A percentile compares a stretch with the other conserved stretches of the same genome.
These are phyloP conservation scores for Oncorhynchus masou DNA, from an alignment of 2,113 vertebrate species.

Conservation along the genomic window DNA sequence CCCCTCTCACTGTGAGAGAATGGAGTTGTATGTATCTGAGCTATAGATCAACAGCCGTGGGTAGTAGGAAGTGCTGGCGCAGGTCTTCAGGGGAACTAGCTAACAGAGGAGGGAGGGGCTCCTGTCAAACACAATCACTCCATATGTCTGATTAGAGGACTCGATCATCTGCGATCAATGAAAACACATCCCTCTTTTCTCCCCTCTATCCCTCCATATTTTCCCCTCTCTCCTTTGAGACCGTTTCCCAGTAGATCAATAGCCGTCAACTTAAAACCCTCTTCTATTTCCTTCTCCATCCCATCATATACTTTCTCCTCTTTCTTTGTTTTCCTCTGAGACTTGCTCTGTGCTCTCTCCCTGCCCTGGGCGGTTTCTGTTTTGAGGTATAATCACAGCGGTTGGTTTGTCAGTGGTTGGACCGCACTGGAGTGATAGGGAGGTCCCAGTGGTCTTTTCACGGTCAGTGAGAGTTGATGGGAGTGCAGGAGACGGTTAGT, in stretches of 20 bases:
- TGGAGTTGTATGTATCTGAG: too few relatives aligned
- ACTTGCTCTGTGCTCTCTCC: background rate
- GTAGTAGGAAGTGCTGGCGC: background rate
- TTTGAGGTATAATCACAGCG: background rate
- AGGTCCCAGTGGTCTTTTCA: background rate
- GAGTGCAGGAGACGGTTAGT: too few relatives aligned
- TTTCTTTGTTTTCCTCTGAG: background rate
- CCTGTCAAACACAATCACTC: constrained; percentile 2
- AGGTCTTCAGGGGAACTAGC: constrained; percentile 1
- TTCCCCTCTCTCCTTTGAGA: too few relatives aligned
- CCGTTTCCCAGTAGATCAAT: background rate
- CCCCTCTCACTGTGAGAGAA: too few relatives aligned
- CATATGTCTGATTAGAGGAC: background rate
- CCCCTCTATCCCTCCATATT: background rate
- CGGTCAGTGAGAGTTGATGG: background rate
- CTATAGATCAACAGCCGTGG: background rate
- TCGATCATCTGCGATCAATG: too few relatives aligned
- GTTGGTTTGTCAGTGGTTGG: background rate
- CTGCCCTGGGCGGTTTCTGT: background rate
- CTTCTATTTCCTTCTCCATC: background rate
- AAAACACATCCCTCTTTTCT: background rate
- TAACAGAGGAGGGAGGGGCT: background rate
- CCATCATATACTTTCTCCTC: background rate
- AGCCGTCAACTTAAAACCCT: background rate
- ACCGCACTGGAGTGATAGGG: background rate